Base-by-base conservation (phyloP, 2,888 invertebrate genomes). In the Seira sanloemensis region DNA sequence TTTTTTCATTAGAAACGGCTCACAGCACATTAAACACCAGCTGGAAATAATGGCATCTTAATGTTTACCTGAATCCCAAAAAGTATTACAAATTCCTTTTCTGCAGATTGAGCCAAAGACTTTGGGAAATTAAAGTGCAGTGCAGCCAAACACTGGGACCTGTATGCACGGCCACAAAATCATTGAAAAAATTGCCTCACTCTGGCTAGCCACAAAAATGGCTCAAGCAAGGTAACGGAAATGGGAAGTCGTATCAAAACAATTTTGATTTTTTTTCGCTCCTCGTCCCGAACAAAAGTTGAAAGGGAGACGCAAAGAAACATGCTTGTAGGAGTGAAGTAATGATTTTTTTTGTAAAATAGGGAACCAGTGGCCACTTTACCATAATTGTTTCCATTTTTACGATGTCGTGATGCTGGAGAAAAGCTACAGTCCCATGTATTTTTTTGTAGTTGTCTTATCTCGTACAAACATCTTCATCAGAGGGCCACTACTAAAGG, bases 1-100 rank as follows among this genome's bases (percentile, higher is more conserved):
- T 75, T 74, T 81, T 75, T 68, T 81, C 80, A 75, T 81, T 81
- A 81, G 73, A 73, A 74, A 74, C 74, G 80, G 62, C 80, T 81
- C 80, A 81, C 46, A 75, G 80, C 58, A 75, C 75, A 69, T 81
- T 75, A 75, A 81, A 68, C 80, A 75, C 80, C 75, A 75, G 80
- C 74, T 81, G 80, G 75, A 81, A 81, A 54, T 80, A 74, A 81
- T 81, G 69, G 74, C 75, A 58, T 75, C 75, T 75, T 81, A 81
- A 81, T 74, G 80, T 69, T 75, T 81, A 81, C 80, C 80, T 81
- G 75, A 74, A 69, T 80, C 25, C 58, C 58, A 79, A n/a, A n/a
- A n/a, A n/a, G n/a, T n/a, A n/a, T n/a, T n/a, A n/a, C n/a, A n/a
- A n/a, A n/a, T n/a, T n/a, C n/a, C n/a, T n/a, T n/a, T n/a, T n/a